phyloP scores from a whole-genome alignment of 2,888 invertebrate species.

The Cantharis flavilabris region DNA sequence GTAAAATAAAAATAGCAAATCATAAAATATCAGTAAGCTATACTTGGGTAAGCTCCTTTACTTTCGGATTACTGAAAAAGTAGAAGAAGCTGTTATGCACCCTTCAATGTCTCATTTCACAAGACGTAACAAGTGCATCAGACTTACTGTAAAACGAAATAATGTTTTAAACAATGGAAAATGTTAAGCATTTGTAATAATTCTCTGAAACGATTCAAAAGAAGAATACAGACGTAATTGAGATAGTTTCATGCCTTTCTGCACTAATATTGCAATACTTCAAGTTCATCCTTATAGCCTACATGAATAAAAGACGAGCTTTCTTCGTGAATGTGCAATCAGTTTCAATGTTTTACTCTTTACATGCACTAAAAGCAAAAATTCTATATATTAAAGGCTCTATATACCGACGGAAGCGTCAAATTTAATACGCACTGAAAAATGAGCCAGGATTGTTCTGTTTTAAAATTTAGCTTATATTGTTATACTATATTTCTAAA shows the following conservation, averaged over 20 bases:
- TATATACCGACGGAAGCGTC: slow-evolving; percentile 13
- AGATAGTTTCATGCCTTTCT: slow-evolving; percentile 7
- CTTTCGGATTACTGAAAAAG: no score
- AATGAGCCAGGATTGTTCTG: slow-evolving; percentile 10
- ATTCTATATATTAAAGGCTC: slow-evolving; percentile 14
- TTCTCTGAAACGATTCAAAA: slow-evolving; percentile 10
- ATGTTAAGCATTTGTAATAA: neutral
- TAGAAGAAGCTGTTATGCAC: neutral
- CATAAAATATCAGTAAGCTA: no score
- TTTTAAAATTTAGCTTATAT: slow-evolving; percentile 19
- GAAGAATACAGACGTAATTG: slow-evolving; percentile 10
- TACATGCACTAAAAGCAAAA: slow-evolving; percentile 19
- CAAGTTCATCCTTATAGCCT: neutral
- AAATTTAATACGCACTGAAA: slow-evolving; percentile 23
- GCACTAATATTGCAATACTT: slow-evolving; percentile 14
- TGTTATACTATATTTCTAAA: no score
- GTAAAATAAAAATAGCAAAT: no score
- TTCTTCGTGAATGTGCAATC: slow-evolving; percentile 11
- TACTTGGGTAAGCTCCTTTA: no score
- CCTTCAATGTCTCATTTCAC: neutral
- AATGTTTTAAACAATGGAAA: neutral
- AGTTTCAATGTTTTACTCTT: slow-evolving; percentile 19
- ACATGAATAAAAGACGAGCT: slow-evolving; percentile 1
- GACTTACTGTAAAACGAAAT: neutral
- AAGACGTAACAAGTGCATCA: neutral